Evolutionary conservation across 1,140 invertebrate genomes (phyloP).

Genomic region (Sogatella furcifera): DNA sequence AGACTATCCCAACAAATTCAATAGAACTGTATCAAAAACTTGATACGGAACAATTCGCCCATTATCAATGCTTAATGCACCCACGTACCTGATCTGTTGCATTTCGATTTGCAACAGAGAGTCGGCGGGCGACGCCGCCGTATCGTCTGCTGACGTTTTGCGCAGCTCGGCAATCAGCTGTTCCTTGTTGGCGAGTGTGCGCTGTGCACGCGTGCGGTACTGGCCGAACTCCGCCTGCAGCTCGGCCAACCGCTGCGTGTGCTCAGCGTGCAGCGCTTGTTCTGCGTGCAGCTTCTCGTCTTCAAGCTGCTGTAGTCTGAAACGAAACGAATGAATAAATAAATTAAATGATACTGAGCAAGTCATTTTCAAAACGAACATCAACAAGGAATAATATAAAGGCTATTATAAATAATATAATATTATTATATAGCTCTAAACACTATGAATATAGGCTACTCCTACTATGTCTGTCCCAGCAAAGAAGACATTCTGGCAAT

Average conservation of each 20-base stretch:
- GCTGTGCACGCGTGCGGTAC: conserved; percentile 58
- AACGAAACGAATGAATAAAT: background rate
- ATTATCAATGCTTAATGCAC: too few species aligned
- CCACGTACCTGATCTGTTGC: conserved; percentile 37
- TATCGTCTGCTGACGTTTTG: conserved; percentile 23
- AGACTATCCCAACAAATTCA: too few species aligned
- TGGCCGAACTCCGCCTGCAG: conserved; percentile 51
- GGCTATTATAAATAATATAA: too few species aligned
- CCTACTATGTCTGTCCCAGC: too few species aligned
- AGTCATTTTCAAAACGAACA: too few species aligned
- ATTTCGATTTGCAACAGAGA: conserved; percentile 33
- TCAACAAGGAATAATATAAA: too few species aligned
- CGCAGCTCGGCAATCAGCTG: conserved; percentile 55
- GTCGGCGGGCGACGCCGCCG: conserved; percentile 29
- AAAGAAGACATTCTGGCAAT: too few species aligned
- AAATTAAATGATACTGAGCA: too few species aligned
- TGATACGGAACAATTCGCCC: too few species aligned
- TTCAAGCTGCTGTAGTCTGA: conserved; percentile 1
- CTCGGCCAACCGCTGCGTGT: conserved; percentile 38
- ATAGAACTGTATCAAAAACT: too few species aligned
- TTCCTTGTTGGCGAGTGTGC: conserved; percentile 67
- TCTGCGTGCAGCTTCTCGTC: background rate
- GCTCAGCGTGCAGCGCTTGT: background rate
- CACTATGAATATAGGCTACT: too few species aligned
- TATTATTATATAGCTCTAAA: too few species aligned